Evolutionary conservation across 2,113 vertebrate genomes (phyloP), one percentile per base, ranked within the genome.

Genomic region (Actenoides lindsayi): DNA sequence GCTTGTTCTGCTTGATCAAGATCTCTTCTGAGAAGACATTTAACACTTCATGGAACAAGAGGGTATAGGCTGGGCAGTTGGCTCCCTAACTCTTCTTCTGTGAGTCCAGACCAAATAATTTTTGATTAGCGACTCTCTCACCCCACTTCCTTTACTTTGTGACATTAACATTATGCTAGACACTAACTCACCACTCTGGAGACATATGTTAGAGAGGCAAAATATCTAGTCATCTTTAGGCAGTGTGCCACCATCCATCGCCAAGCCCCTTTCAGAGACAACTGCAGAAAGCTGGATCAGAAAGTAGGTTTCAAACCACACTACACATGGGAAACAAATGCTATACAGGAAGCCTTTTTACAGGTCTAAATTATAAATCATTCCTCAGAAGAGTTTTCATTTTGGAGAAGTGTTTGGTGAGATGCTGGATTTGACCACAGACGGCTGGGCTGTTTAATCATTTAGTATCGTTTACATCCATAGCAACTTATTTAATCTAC

Each of bases 331-430:
- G 94, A 87, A 90, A 89, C 30, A 84, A 86, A 94, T 73, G 78
- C 73, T 95, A 39, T 92, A 60, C 90, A 96, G 85, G 93, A 94
- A 95, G 81, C 13, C 35, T 60, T 89, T 93, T 84, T 79, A 68
- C 51, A 75, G 73, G 51, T 92, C 83, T 84, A 90, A 92, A 94
- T 90, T 78, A 63, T 78, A 94, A 96, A 94, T 89, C 27, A 79
- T 78, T 89, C 64, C 53, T 75, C 71, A 77, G 62, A 94, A 93
- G 35, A 80, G 51, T 51, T 93, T 93, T 90, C 81, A 50, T 89
- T 93, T 94, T 86, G 69, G 64, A 82, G 85, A 71, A 89, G 53
- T 31, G 8, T 69, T 94, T 85, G 71, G 50, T 74, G 87, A 95
- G 48, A 85, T 70, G 37, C 16, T 88, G 60, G 51, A 39, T 88